Evolutionary conservation across 2,888 invertebrate species (phyloP).

Genomic region (Belgica antarctica): DNA sequence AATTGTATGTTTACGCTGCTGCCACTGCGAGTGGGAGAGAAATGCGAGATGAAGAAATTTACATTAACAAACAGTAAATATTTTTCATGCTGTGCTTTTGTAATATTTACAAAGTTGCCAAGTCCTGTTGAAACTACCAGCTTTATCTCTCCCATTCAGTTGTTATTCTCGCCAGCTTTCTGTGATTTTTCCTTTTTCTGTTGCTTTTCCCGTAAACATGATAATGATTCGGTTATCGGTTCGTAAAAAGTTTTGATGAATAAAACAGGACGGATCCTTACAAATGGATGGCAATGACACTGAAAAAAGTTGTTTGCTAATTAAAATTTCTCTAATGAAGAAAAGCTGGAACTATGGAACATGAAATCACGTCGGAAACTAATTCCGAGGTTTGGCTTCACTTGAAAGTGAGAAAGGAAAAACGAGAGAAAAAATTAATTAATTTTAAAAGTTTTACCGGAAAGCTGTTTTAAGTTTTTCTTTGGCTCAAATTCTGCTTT

Average conservation of each 20-base stretch:
- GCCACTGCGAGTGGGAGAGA: slow-evolving; percentile 12
- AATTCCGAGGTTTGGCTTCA: background rate
- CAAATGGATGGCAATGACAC: too few relatives aligned
- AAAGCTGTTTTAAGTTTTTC: too few relatives aligned
- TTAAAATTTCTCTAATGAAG: background rate
- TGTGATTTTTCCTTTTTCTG: too few relatives aligned
- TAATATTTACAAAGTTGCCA: too few relatives aligned
- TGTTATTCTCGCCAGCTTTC: too few relatives aligned
- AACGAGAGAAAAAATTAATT: slow-evolving; percentile 29
- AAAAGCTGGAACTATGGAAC: background rate
- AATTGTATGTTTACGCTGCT: slow-evolving; percentile 32
- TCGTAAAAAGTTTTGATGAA: background rate
- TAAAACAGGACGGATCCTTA: background rate
- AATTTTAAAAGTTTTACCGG: slow-evolving; percentile 38
- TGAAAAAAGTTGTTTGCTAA: too few relatives aligned
- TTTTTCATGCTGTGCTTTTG: slow-evolving; percentile 34
- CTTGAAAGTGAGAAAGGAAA: background rate
- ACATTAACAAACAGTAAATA: slow-evolving; percentile 43
- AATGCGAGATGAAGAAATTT: slow-evolving; percentile 19
- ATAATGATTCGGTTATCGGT: background rate
- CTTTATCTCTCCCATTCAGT: too few relatives aligned
- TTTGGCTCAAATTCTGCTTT: too few relatives aligned
- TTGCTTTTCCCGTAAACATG: too few relatives aligned
- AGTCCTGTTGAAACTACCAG: too few relatives aligned
- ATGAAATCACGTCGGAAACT: background rate